A percentile compares a stretch with the other conserved stretches of the same genome.
Conservation (phyloP, 2,113 vertebrate genomes). For the Philantomba maxwellii region DNA sequence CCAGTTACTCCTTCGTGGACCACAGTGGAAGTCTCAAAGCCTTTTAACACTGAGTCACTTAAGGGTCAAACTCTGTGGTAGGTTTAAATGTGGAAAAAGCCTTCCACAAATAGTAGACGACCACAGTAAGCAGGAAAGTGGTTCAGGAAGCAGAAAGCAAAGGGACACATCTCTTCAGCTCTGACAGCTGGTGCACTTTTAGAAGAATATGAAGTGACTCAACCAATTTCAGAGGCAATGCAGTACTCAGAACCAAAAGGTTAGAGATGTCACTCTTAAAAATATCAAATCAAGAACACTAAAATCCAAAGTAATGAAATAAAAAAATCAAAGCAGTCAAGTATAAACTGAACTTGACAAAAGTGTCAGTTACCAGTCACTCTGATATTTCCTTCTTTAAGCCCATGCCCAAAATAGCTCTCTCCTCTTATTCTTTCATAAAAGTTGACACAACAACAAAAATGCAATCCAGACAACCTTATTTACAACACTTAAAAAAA, state of each 20-base stretch:
- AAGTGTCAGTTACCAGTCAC: slow-evolving; percentile 55
- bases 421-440: neutral
- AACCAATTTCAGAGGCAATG: slow-evolving; percentile 48
- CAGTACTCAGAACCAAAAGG: slow-evolving; percentile 48
- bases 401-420: slow-evolving; percentile 38
- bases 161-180: slow-evolving; percentile 43
- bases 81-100: slow-evolving; percentile 41
- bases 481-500: slow-evolving; percentile 22
- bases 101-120: slow-evolving; percentile 39
- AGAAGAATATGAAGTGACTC: slow-evolving; percentile 61
- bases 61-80: slow-evolving; percentile 42
- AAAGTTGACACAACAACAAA: neutral
- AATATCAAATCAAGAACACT: slow-evolving; percentile 36
- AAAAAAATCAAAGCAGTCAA: slow-evolving; percentile 24
- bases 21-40: slow-evolving; percentile 1
- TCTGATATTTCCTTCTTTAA: slow-evolving; percentile 46
- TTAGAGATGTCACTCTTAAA: slow-evolving; percentile 49
- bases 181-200: slow-evolving; percentile 44
- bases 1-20: slow-evolving; percentile 10
- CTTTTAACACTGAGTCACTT: slow-evolving; percentile 29
- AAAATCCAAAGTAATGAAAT: slow-evolving; percentile 51
- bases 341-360: slow-evolving; percentile 56
- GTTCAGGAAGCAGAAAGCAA: slow-evolving; percentile 33
- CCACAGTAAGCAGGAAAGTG: slow-evolving; percentile 17
- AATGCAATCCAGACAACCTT: slow-evolving; percentile 18